phyloP scores from a whole-genome alignment of 2,797 vertebrate genomes.

The Centroberyx gerrardi region DNA sequence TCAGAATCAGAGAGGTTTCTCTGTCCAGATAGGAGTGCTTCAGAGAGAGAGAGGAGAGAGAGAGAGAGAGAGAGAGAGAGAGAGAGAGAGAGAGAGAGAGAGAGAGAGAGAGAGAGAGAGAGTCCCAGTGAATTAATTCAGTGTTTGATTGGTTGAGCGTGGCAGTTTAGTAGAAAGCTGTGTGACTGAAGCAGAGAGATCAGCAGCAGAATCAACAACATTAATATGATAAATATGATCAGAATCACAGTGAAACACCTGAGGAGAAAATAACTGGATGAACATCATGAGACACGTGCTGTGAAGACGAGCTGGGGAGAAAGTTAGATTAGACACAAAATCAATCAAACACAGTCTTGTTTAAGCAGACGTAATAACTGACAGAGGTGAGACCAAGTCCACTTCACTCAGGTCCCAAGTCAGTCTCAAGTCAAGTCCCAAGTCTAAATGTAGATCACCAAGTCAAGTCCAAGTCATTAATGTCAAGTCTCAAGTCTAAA shows the following conservation, averaged over 20 bases:
- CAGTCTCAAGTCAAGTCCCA: too few relatives aligned
- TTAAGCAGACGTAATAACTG: too few relatives aligned
- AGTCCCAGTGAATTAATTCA: slow-evolving; percentile 56
- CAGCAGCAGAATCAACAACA: slow-evolving; percentile 27
- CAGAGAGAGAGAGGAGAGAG: slow-evolving; percentile 73
- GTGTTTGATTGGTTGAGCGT: slow-evolving; percentile 45
- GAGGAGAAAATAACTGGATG: slow-evolving; percentile 22
- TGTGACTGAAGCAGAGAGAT: slow-evolving; percentile 67
- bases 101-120: slow-evolving; percentile 29
- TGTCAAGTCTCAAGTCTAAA: too few relatives aligned
- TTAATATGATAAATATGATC: background rate
- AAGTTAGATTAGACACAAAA: too few relatives aligned
- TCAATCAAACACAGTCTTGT: too few relatives aligned
- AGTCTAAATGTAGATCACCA: too few relatives aligned
- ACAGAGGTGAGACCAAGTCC: too few relatives aligned
- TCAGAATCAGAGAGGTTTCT: slow-evolving; percentile 99
- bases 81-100: slow-evolving; percentile 1
- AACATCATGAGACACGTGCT: too few relatives aligned
- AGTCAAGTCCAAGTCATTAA: too few relatives aligned
- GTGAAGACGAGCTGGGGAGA: too few relatives aligned
- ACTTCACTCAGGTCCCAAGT: too few relatives aligned
- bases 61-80: background rate
- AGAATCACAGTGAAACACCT: slow-evolving; percentile 42
- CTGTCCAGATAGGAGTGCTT: slow-evolving; percentile 99
- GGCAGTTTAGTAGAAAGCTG: slow-evolving; percentile 73